phyloP scores from a whole-genome alignment of 2,888 invertebrate genomes.

The Serrognathus titanus region DNA sequence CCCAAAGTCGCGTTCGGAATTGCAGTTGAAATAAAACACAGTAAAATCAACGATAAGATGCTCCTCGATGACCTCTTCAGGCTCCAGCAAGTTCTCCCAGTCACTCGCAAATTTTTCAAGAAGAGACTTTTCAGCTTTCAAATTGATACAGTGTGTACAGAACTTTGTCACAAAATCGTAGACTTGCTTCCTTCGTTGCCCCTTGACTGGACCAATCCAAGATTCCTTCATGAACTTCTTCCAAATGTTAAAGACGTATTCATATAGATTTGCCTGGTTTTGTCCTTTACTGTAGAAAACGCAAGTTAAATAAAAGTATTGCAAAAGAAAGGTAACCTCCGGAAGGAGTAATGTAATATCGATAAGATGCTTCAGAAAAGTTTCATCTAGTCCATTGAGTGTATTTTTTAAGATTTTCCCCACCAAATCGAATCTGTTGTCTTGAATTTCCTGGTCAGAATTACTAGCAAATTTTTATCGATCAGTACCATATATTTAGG shows the following conservation, averaged over 20 bases:
- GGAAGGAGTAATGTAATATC: too few species aligned
- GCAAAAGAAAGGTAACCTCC: too few species aligned
- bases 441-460: not conserved
- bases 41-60: too few species aligned
- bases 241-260: not conserved
- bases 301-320: conserved; percentile 6
- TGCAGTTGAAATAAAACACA: too few species aligned
- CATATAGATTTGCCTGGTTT: not conserved
- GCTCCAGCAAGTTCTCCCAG: too few species aligned
- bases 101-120: conserved; percentile 1
- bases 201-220: not conserved
- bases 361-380: conserved; percentile 4
- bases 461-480: not conserved
- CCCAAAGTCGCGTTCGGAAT: conserved; percentile 4
- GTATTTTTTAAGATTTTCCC: not conserved
- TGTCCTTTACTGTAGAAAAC: not conserved
- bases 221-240: not conserved
- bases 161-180: not conserved
- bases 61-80: too few species aligned
- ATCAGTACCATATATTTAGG: not conserved
- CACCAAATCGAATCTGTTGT: not conserved
- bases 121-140: not conserved
- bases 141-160: not conserved
- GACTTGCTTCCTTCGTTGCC: not conserved
- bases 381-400: not conserved